phyloP scores from a whole-genome alignment of 2,113 vertebrate genomes.

The Oryzias melastigma region DNA sequence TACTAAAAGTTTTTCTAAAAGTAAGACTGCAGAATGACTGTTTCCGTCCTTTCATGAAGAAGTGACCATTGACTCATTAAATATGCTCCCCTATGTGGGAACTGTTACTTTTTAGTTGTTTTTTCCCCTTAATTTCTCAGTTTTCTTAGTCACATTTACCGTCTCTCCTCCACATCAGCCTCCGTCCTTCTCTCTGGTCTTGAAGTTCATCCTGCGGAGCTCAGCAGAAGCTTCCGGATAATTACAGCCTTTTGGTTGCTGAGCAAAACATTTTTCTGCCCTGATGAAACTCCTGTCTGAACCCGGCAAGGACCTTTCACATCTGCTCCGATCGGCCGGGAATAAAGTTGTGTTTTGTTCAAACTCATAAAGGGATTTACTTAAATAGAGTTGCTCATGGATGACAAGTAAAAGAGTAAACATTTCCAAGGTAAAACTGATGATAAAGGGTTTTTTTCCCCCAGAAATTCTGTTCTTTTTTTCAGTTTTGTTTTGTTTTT shows the following conservation, averaged over 20 bases:
- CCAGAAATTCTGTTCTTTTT: too few species aligned
- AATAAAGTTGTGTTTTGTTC: background rate
- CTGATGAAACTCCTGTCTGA: constrained; percentile 73
- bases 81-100: background rate
- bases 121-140: background rate
- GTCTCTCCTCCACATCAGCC: constrained; percentile 13
- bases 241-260: constrained; percentile 77
- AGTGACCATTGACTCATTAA: background rate
- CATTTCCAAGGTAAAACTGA: too few species aligned
- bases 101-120: background rate
- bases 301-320: constrained; percentile 50
- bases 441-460: too few species aligned
- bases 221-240: constrained; percentile 77
- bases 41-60: too few species aligned
- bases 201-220: constrained; percentile 72
- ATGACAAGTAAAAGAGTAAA: too few species aligned
- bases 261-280: constrained; percentile 75
- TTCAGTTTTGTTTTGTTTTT: too few species aligned
- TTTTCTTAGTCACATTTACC: constrained; percentile 19
- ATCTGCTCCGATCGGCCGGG: constrained; percentile 27
- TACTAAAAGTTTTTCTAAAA: too few species aligned
- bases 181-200: constrained; percentile 40
- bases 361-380: too few species aligned
- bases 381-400: too few species aligned
- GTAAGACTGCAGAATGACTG: too few species aligned